These are phyloP conservation scores for Clivina fossor DNA, from an alignment of 2,888 invertebrate species.

Conservation along the genomic window DNA sequence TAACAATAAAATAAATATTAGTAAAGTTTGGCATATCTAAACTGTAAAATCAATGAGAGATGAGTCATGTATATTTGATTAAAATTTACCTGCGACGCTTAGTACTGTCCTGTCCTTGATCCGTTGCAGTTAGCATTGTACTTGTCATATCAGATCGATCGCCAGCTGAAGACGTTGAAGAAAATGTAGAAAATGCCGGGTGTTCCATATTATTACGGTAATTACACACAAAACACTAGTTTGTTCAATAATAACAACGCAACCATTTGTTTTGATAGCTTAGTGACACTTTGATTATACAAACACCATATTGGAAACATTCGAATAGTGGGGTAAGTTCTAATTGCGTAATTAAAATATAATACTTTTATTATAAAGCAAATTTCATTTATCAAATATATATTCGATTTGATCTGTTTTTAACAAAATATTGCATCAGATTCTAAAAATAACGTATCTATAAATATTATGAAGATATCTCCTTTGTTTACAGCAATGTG, in stretches of 20 bases:
- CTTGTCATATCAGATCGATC: constrained; percentile 42
- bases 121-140: constrained; percentile 50
- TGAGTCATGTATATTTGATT: constrained; percentile 5
- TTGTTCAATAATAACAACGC: neutral
- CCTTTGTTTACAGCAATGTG: constrained; percentile 4
- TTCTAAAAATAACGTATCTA: too few species aligned
- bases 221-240: neutral
- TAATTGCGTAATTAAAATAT: neutral
- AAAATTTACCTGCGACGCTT: constrained; percentile 56
- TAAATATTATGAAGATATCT: too few species aligned
- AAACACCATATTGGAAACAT: neutral
- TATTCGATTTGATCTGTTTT: too few species aligned
- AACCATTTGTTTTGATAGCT: neutral
- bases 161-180: neutral
- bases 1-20: neutral
- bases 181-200: constrained; percentile 17
- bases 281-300: neutral
- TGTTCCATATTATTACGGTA: constrained; percentile 14
- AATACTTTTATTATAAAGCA: too few species aligned
- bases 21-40: neutral
- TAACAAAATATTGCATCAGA: too few species aligned
- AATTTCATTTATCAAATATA: too few species aligned
- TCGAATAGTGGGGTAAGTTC: neutral
- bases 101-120: constrained; percentile 53
- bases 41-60: neutral